Evolutionary conservation across 30 jellyfish, hydroid and myxozoan species (phyloP).

Genomic region (Nemopilema nomurai): DNA sequence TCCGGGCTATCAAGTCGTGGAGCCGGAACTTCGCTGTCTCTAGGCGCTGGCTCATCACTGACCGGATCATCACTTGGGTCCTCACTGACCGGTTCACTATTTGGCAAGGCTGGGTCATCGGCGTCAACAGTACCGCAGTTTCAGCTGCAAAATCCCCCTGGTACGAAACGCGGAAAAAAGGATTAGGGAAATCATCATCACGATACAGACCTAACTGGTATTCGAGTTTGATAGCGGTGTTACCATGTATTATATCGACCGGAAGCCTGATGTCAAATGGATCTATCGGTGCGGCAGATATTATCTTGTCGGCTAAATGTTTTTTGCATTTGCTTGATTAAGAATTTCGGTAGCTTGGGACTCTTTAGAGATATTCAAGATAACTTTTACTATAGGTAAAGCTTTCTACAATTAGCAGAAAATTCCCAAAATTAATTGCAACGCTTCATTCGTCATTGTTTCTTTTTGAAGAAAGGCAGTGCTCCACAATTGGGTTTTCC

Average conservation of each 20-base stretch:
- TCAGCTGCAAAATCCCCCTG: constrained; percentile 83
- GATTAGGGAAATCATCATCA: neutral
- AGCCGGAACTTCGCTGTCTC: constrained; percentile 35
- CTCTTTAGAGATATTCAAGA: too few relatives aligned
- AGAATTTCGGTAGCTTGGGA: too few relatives aligned
- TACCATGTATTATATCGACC: neutral
- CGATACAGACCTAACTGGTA: neutral
- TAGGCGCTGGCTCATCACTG: constrained; percentile 39
- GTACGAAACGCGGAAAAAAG: constrained; percentile 76
- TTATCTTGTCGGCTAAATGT: too few relatives aligned
- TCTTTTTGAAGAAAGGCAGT: too few relatives aligned
- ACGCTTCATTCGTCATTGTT: too few relatives aligned
- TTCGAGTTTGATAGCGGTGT: neutral
- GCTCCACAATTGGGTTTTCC: too few relatives aligned
- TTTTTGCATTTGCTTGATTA: too few relatives aligned
- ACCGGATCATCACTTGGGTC: constrained; percentile 34
- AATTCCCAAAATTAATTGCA: too few relatives aligned
- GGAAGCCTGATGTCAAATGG: neutral
- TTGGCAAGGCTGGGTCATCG: constrained; percentile 51
- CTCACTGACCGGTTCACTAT: constrained; percentile 26
- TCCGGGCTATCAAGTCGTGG: constrained; percentile 57
- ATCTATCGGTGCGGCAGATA: neutral
- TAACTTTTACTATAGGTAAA: too few relatives aligned
- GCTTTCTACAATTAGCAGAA: too few relatives aligned
- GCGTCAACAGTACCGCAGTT: constrained; percentile 55